These are phyloP conservation scores for Eupeodes luniger DNA, from an alignment of 2,888 invertebrate species.

Conservation along the genomic window DNA sequence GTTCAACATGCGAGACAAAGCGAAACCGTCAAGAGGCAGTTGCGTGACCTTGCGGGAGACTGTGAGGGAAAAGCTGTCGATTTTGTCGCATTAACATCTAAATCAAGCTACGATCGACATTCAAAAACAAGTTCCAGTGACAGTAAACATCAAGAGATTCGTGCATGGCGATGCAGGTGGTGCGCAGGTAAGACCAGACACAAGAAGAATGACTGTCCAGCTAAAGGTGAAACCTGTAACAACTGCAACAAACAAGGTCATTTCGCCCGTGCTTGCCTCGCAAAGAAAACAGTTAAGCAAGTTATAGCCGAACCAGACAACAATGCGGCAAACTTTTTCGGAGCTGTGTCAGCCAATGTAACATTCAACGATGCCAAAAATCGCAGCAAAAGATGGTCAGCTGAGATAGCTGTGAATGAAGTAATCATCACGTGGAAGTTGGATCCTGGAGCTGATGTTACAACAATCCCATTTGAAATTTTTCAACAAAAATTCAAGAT, in stretches of 20 bases:
- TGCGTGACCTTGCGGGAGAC: neutral
- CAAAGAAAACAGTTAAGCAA: slow-evolving; percentile 28
- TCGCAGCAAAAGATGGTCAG: too few relatives aligned
- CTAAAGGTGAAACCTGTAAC: slow-evolving; percentile 14
- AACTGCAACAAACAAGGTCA: slow-evolving; percentile 20
- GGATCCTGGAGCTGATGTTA: too few relatives aligned
- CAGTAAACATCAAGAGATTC: neutral
- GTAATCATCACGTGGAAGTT: too few relatives aligned
- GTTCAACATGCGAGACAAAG: too few relatives aligned
- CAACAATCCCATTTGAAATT: too few relatives aligned
- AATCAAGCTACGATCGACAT: neutral
- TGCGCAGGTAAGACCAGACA: slow-evolving; percentile 13
- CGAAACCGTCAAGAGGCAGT: neutral
- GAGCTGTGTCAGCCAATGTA: too few relatives aligned
- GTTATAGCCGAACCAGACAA: neutral
- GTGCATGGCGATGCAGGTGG: slow-evolving; percentile 18
- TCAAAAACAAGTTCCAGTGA: neutral
- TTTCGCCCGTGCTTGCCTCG: slow-evolving; percentile 25
- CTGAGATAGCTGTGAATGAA: too few relatives aligned
- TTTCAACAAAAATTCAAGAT: too few relatives aligned
- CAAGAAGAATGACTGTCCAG: slow-evolving; percentile 15
- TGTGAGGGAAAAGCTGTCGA: neutral
- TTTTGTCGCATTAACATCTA: neutral
- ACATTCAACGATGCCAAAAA: too few relatives aligned
- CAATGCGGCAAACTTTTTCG: too few relatives aligned